Evolutionary conservation across 1,140 invertebrate species (phyloP).

Genomic region (Amyelois transitella): DNA sequence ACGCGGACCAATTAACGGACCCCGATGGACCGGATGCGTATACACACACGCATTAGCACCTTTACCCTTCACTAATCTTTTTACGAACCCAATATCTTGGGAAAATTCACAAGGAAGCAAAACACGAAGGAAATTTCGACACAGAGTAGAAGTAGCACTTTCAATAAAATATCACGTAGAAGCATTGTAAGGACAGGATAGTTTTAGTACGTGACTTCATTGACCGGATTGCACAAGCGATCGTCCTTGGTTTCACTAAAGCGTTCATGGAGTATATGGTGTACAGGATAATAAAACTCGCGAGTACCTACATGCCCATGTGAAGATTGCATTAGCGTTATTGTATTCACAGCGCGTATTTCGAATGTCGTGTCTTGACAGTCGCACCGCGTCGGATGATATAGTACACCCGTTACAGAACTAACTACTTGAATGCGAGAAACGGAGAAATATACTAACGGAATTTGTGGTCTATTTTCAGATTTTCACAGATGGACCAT

Average conservation of each 20-base stretch:
- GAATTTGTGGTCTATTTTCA: not conserved
- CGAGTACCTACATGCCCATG: slow-evolving; percentile 22
- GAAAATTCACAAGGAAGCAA: slow-evolving; percentile 35
- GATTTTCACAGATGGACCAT: slow-evolving; percentile 8
- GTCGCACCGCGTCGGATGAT: not conserved
- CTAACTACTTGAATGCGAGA: not conserved
- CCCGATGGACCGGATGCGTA: slow-evolving; percentile 62
- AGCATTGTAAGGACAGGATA: not conserved
- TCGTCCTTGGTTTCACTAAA: slow-evolving; percentile 41
- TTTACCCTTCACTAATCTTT: slow-evolving; percentile 63
- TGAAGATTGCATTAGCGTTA: slow-evolving; percentile 28
- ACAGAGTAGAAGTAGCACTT: not conserved
- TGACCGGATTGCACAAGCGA: slow-evolving; percentile 28
- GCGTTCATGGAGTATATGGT: slow-evolving; percentile 29
- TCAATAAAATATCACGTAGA: slow-evolving; percentile 12
- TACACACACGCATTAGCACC: slow-evolving; percentile 68
- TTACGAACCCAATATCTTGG: slow-evolving; percentile 45
- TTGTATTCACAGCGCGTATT: slow-evolving; percentile 41
- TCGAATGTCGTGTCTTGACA: slow-evolving; percentile 11
- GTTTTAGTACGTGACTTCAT: slow-evolving; percentile 23
- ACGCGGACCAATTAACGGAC: slow-evolving; percentile 71
- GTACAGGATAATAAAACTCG: slow-evolving; percentile 38
- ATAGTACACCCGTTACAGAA: not conserved
- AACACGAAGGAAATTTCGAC: slow-evolving; percentile 14
- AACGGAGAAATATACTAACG: not conserved